A percentile compares a stretch with the other conserved stretches of the same genome.
Evolutionary conservation across 2,888 invertebrate species (phyloP).

Genomic region (Calameuta filiformis): DNA sequence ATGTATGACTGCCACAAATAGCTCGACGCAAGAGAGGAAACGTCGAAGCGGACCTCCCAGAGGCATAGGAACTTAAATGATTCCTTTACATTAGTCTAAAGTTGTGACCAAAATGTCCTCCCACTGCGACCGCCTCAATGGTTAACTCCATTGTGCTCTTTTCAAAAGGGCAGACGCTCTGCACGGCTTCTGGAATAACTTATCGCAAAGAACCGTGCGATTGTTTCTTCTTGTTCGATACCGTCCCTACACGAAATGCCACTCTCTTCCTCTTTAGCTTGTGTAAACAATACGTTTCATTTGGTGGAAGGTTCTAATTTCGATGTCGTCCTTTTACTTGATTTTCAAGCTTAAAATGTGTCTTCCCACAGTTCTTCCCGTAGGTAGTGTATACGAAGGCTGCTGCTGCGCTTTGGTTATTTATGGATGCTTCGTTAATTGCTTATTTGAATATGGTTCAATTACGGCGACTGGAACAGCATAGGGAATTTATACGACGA

Average conservation of each 20-base stretch:
- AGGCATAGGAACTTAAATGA: constrained; percentile 32
- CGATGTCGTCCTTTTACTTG: background rate
- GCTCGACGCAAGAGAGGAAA: constrained; percentile 41
- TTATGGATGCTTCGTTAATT: background rate
- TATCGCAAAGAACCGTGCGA: background rate
- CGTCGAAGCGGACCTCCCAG: constrained; percentile 51
- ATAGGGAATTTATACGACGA: background rate
- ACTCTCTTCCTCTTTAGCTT: background rate
- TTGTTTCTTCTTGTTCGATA: background rate
- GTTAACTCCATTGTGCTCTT: constrained; percentile 30
- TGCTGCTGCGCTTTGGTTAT: background rate
- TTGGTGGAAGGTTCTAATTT: background rate
- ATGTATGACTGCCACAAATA: constrained; percentile 52
- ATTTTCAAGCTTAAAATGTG: background rate
- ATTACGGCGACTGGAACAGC: background rate
- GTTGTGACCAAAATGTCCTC: constrained; percentile 52
- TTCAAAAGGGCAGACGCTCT: background rate
- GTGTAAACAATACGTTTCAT: background rate
- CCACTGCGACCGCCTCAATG: constrained; percentile 53
- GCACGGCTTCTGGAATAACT: background rate
- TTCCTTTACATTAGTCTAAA: constrained; percentile 44
- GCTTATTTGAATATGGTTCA: background rate
- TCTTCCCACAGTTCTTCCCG: background rate
- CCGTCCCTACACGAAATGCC: background rate
- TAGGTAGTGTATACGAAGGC: background rate